Evolutionary conservation across 2,888 invertebrate genomes (phyloP).

Genomic region (Spialia ferax): DNA sequence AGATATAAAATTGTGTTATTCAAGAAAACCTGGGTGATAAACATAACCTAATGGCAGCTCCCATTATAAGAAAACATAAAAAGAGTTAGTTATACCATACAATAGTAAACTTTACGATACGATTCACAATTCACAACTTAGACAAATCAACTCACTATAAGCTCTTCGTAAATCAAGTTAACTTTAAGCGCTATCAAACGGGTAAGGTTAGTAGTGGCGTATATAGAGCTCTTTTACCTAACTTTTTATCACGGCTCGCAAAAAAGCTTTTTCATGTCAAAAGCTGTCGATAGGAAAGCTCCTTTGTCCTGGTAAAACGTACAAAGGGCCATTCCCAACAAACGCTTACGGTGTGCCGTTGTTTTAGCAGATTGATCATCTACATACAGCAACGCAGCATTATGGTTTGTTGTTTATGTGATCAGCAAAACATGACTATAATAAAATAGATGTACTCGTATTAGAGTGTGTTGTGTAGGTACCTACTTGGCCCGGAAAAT

Average conservation of each 20-base stretch:
- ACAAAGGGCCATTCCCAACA: slow-evolving; percentile 46
- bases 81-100: too few species aligned
- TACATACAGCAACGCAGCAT: slow-evolving; percentile 13
- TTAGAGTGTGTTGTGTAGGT: too few species aligned
- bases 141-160: too few species aligned
- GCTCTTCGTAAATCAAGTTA: slow-evolving; percentile 45
- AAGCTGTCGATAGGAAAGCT: slow-evolving; percentile 73
- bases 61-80: too few species aligned
- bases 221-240: slow-evolving; percentile 53
- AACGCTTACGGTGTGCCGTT: slow-evolving; percentile 40
- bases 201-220: slow-evolving; percentile 60
- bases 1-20: too few species aligned
- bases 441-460: too few species aligned
- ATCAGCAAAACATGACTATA: neutral
- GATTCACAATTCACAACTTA: too few species aligned
- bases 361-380: slow-evolving; percentile 35
- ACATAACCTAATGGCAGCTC: too few species aligned
- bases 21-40: too few species aligned
- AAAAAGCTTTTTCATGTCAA: slow-evolving; percentile 84
- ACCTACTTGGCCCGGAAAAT: too few species aligned
- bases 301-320: slow-evolving; percentile 67
- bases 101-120: too few species aligned
- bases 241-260: slow-evolving; percentile 74
- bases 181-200: slow-evolving; percentile 62
- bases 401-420: neutral